A percentile compares a stretch with the other conserved stretches of the same genome.
These are phyloP conservation scores for Podarcis raffonei DNA, from an alignment of 2,113 vertebrate species.

Conservation along the genomic window DNA sequence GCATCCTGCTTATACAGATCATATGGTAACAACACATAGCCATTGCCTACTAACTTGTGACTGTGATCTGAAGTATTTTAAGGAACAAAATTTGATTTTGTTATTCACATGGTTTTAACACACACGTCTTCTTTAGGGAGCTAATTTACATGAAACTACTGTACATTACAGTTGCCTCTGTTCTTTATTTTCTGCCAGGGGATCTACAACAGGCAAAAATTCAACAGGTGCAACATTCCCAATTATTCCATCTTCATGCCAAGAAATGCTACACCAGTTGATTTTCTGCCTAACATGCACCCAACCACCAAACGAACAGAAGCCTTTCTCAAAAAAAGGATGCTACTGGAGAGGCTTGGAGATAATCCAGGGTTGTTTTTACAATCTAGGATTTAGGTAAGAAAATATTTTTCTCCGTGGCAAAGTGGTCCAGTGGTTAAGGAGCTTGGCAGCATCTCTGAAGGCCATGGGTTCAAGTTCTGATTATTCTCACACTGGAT, in stretches of 20 bases:
- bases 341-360: too few relatives aligned
- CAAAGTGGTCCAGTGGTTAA: background rate
- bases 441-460: slow-evolving; percentile 12
- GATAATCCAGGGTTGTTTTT: too few relatives aligned
- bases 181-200: background rate
- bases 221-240: background rate
- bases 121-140: background rate
- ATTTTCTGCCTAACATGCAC: background rate
- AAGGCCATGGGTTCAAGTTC: background rate
- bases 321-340: background rate
- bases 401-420: background rate
- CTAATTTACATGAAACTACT: background rate
- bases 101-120: background rate
- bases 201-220: background rate
- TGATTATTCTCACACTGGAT: background rate
- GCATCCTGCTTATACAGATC: background rate
- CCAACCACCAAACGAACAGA: background rate
- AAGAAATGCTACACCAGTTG: background rate
- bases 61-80: background rate
- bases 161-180: background rate
- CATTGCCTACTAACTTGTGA: background rate
- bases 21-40: background rate
- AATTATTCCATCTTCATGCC: background rate
- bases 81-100: background rate
- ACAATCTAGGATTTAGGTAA: too few relatives aligned